Percentiles rank a stretch among this genome's conserved stretches.
Conservation (phyloP, 2,888 invertebrate genomes). For the Cybosia mesomella region DNA sequence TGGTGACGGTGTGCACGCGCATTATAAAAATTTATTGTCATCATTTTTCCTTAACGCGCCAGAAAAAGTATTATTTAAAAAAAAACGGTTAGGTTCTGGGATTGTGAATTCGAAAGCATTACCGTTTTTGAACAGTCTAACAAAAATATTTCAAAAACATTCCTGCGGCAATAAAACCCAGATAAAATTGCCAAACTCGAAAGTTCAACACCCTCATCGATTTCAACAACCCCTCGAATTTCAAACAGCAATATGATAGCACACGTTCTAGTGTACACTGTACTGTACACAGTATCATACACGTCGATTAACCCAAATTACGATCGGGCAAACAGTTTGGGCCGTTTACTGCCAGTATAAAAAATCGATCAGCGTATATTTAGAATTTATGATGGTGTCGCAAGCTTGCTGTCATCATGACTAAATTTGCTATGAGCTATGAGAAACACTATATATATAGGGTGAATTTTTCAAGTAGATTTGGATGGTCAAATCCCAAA, state of each 20-base stretch:
- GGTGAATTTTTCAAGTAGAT: too few species aligned
- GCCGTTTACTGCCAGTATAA: conserved; percentile 35
- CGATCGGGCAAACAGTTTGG: conserved; percentile 48
- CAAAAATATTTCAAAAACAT: neutral
- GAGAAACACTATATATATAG: neutral
- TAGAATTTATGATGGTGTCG: conserved; percentile 16
- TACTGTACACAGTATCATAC: conserved; percentile 21
- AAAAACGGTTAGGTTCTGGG: too few species aligned
- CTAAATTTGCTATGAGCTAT: neutral
- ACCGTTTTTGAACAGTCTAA: neutral
- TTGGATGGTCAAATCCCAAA: too few species aligned
- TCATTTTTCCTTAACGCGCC: too few species aligned
- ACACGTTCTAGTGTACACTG: conserved; percentile 16
- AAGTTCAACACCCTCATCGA: conserved; percentile 17
- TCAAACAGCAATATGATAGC: conserved; percentile 16
- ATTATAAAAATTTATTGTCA: too few species aligned
- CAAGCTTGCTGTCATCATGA: conserved; percentile 3
- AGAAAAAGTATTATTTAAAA: too few species aligned
- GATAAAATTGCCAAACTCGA: conserved; percentile 4
- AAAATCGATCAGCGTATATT: conserved; percentile 36
- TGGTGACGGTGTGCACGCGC: too few species aligned
- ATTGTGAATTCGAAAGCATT: too few species aligned
- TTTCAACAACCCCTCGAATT: conserved; percentile 10
- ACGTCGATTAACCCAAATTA: conserved; percentile 57
- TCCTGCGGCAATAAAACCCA: neutral